phyloP scores from a whole-genome alignment of 2,797 vertebrate genomes.

The Phaenicophaeus curvirostris region DNA sequence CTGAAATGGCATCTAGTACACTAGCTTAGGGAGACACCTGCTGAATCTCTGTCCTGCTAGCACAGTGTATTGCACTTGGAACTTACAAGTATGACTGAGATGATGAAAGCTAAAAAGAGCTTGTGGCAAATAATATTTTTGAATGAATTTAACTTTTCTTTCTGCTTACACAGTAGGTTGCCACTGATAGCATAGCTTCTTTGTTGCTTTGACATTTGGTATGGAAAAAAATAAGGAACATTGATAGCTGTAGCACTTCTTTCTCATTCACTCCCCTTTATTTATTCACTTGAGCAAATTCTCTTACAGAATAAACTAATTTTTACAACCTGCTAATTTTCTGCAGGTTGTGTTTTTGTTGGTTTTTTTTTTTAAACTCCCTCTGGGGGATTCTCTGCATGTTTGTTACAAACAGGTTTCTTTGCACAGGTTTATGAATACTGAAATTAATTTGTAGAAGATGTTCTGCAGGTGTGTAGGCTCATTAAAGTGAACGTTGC shows the following conservation, averaged over 20 bases:
- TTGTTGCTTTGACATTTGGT: neutral
- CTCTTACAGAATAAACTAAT: neutral
- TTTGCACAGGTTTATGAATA: neutral
- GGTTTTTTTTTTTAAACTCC: neutral
- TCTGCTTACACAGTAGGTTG: neutral
- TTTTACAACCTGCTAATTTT: too few relatives aligned
- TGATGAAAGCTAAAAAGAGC: neutral
- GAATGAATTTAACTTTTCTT: neutral
- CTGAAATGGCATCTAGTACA: neutral
- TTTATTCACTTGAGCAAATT: neutral
- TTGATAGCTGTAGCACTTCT: neutral
- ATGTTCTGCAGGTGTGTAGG: neutral
- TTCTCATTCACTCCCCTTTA: neutral
- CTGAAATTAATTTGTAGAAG: neutral
- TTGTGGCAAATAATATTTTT: neutral
- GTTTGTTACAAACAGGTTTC: neutral
- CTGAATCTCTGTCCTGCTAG: constrained; percentile 32
- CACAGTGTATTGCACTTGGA: neutral
- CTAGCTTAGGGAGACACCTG: constrained; percentile 58
- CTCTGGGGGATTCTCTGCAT: neutral
- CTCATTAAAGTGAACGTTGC: neutral
- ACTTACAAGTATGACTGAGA: neutral
- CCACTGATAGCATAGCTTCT: neutral
- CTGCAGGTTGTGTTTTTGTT: neutral
- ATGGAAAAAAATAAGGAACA: neutral